phyloP scores from a whole-genome alignment of 2,113 vertebrate genomes.

The Centrocercus urophasianus region DNA sequence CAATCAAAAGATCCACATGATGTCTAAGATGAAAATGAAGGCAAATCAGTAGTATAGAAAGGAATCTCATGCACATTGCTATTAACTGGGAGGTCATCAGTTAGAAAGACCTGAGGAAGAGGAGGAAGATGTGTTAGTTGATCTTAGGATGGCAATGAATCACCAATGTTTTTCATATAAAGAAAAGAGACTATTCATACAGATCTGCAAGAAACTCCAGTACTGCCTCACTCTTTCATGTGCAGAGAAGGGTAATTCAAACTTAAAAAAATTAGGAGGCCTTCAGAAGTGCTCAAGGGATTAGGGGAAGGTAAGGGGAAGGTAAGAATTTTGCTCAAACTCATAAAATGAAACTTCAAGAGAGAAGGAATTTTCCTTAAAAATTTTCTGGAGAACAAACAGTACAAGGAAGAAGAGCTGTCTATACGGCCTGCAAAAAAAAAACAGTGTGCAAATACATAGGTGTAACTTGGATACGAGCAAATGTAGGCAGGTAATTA shows the following conservation, averaged over 20 bases:
- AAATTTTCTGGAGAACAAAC: background rate
- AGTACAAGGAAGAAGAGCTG: conserved; percentile 8
- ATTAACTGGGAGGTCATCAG: background rate
- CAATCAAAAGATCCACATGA: background rate
- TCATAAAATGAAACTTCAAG: background rate
- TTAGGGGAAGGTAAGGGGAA: background rate
- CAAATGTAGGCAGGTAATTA: background rate
- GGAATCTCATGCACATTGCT: background rate
- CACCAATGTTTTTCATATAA: background rate
- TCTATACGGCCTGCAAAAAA: background rate
- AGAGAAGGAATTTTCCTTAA: background rate
- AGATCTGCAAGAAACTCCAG: background rate
- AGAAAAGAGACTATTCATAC: background rate
- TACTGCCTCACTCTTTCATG: background rate
- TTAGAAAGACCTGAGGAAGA: background rate
- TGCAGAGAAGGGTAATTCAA: background rate
- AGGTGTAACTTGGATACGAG: background rate
- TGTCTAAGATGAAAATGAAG: background rate
- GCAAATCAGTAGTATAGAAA: background rate
- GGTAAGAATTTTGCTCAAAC: background rate
- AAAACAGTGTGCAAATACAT: background rate
- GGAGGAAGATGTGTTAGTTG: background rate
- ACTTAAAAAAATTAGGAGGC: background rate
- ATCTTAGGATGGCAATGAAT: background rate
- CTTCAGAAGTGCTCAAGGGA: background rate